Evolutionary conservation across 2,888 invertebrate genomes (phyloP).

Genomic region (Dasysyrphus albostriatus): DNA sequence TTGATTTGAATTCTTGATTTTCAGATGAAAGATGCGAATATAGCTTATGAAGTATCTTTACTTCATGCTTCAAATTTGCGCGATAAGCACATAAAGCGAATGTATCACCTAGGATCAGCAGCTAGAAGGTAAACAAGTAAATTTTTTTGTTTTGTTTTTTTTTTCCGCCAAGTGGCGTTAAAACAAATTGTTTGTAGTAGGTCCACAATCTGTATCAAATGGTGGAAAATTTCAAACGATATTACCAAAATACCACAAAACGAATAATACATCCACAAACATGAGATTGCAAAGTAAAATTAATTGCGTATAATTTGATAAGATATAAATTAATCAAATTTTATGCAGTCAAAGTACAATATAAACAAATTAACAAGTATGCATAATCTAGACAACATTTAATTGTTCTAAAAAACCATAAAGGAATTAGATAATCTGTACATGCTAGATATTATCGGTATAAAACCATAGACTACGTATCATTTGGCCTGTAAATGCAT

Average conservation of each 20-base stretch:
- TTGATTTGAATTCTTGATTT: conserved; percentile 33
- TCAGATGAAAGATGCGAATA: conserved; percentile 80
- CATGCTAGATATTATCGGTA: too few relatives aligned
- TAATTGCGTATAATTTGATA: too few relatives aligned
- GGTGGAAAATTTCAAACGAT: background rate
- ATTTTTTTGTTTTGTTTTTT: conserved; percentile 11
- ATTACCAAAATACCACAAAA: background rate
- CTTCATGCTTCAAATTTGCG: conserved; percentile 80
- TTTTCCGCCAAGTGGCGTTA: background rate
- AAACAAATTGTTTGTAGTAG: conserved; percentile 11
- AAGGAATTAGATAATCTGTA: too few relatives aligned
- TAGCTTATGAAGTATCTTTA: conserved; percentile 83
- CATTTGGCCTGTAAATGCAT: too few relatives aligned
- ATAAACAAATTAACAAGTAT: too few relatives aligned
- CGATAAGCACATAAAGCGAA: conserved; percentile 82
- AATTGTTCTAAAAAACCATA: too few relatives aligned
- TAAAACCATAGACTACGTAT: too few relatives aligned
- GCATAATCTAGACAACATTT: too few relatives aligned
- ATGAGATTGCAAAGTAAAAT: background rate
- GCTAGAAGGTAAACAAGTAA: conserved; percentile 81
- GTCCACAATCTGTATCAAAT: background rate
- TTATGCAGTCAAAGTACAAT: too few relatives aligned
- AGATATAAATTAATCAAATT: too few relatives aligned
- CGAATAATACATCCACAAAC: background rate
- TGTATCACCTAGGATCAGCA: conserved; percentile 80